These are phyloP conservation scores for Sciurus carolinensis DNA, from an alignment of 2,797 vertebrate species.

Conservation along the genomic window DNA sequence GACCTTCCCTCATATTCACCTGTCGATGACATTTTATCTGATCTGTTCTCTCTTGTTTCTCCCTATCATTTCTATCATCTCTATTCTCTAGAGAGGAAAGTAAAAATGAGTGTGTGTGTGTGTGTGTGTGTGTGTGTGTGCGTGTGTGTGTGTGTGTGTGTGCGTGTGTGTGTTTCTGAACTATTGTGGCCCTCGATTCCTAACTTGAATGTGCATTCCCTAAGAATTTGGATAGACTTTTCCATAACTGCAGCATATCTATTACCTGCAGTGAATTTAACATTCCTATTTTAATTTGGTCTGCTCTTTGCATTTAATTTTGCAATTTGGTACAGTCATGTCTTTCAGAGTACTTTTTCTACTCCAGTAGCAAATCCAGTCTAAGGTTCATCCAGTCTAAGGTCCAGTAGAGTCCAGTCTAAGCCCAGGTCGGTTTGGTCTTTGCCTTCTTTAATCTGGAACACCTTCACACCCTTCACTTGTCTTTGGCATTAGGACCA, in stretches of 20 bases:
- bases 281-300: not conserved
- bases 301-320: not conserved
- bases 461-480: not conserved
- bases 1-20: not conserved
- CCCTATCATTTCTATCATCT: not conserved
- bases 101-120: not conserved
- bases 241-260: not conserved
- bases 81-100: not conserved
- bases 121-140: not conserved
- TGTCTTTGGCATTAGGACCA: not conserved
- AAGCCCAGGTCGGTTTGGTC: not conserved
- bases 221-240: not conserved
- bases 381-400: not conserved
- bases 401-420: not conserved
- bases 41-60: not conserved
- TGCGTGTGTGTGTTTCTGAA: not conserved
- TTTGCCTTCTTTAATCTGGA: not conserved
- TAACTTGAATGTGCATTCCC: not conserved
- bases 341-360: not conserved
- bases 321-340: not conserved
- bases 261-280: not conserved
- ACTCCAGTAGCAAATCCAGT: not conserved
- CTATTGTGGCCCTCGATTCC: not conserved
- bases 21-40: not conserved
- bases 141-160: not conserved